Evolutionary conservation across 2,888 invertebrate species (phyloP).

Genomic region (Pterostichus madidus): DNA sequence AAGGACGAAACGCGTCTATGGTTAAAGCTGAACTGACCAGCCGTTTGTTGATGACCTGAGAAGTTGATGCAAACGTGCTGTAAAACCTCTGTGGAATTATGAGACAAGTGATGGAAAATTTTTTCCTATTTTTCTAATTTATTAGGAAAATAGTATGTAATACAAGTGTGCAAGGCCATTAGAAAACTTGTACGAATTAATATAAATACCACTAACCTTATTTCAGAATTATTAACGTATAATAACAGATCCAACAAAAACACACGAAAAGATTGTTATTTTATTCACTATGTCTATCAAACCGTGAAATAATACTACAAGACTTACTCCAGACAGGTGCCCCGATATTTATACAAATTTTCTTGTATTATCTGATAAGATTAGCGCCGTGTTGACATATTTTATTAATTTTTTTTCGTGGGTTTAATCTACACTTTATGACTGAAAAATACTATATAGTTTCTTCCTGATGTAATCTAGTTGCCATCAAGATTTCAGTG

Average conservation of each 20-base stretch:
- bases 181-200: too few species aligned
- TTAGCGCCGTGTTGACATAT: neutral
- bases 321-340: slow-evolving; percentile 3
- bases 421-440: slow-evolving; percentile 6
- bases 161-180: too few species aligned
- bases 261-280: neutral
- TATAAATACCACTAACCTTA: slow-evolving; percentile 15
- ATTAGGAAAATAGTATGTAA: too few species aligned
- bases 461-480: slow-evolving; percentile 43
- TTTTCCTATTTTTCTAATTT: too few species aligned
- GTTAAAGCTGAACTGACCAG: too few species aligned
- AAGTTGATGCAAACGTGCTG: too few species aligned
- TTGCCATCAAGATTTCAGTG: slow-evolving; percentile 21
- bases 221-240: neutral
- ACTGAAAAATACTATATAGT: neutral
- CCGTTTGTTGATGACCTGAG: too few species aligned
- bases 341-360: slow-evolving; percentile 35
- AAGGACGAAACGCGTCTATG: too few species aligned
- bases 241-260: neutral
- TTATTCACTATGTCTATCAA: slow-evolving; percentile 9
- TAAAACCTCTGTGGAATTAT: too few species aligned
- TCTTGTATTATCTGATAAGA: slow-evolving; percentile 8
- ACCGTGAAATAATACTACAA: neutral
- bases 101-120: too few species aligned
- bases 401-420: slow-evolving; percentile 3